Evolutionary conservation across 2,888 invertebrate species (phyloP).

Genomic region (Noctua janthina): DNA sequence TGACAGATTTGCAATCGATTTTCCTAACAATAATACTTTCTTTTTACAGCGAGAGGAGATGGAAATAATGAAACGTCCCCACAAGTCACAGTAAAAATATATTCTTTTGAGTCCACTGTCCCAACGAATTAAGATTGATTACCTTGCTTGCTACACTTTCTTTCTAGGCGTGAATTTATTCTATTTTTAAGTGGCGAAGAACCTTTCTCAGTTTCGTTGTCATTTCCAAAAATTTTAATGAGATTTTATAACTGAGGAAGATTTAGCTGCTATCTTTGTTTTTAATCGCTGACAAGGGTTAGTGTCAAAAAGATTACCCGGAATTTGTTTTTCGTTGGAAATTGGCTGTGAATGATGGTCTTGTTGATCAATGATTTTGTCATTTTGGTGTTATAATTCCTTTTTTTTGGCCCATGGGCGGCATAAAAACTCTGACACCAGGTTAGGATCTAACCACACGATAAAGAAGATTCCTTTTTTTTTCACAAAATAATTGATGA

Average conservation of each 20-base stretch:
- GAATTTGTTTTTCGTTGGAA: conserved; percentile 38
- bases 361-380: conserved; percentile 12
- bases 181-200: conserved; percentile 68
- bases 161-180: conserved; percentile 67
- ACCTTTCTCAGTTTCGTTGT: conserved; percentile 54
- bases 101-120: conserved; percentile 81
- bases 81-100: conserved; percentile 75
- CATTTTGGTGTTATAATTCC: not conserved
- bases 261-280: conserved; percentile 58
- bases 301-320: conserved; percentile 45
- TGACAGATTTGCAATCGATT: conserved; percentile 62
- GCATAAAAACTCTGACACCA: too few species aligned
- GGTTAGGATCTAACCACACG: too few species aligned
- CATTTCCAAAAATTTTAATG: conserved; percentile 62
- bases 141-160: conserved; percentile 70
- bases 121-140: conserved; percentile 82
- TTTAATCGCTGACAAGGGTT: conserved; percentile 59
- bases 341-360: conserved; percentile 2
- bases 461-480: too few species aligned
- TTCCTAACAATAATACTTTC: conserved; percentile 48
- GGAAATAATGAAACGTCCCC: conserved; percentile 75
- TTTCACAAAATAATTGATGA: not conserved
- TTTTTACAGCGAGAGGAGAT: conserved; percentile 53
- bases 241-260: conserved; percentile 59
- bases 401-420: too few species aligned